phyloP scores from a whole-genome alignment of 2,888 invertebrate species.

The Chrysolina americana region DNA sequence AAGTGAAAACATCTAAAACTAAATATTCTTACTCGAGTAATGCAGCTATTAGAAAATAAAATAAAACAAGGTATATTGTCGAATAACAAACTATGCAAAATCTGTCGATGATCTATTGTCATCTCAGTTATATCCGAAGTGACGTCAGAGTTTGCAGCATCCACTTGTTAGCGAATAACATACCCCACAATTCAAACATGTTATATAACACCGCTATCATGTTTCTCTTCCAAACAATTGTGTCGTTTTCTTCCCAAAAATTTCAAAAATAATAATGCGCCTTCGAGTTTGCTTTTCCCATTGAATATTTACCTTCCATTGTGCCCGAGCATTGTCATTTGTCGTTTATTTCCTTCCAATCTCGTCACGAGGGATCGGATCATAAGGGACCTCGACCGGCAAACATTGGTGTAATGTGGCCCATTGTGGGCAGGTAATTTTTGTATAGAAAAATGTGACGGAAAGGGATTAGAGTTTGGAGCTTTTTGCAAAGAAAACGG shows the following conservation, averaged over 20 bases:
- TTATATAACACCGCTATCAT: conserved; percentile 5
- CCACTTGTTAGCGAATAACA: conserved; percentile 2
- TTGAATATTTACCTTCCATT: conserved; percentile 34
- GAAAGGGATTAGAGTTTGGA: conserved; percentile 19
- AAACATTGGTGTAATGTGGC: conserved; percentile 37
- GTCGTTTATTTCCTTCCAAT: conserved; percentile 37
- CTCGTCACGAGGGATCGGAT: conserved; percentile 12
- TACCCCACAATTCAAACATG: neutral
- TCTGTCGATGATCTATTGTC: neutral
- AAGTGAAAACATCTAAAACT: too few relatives aligned
- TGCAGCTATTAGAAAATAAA: too few relatives aligned
- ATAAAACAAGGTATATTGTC: too few relatives aligned
- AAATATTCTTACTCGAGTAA: too few relatives aligned
- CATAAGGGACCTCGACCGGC: conserved; percentile 22
- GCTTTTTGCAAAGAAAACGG: conserved; percentile 14
- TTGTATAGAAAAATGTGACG: conserved; percentile 11
- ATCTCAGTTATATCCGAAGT: neutral
- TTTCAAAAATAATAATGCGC: conserved; percentile 17
- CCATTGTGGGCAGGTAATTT: conserved; percentile 25
- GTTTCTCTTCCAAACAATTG: conserved; percentile 13
- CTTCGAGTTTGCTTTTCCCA: conserved; percentile 33
- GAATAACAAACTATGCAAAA: neutral
- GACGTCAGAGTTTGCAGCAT: neutral
- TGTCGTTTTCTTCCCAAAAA: conserved; percentile 12
- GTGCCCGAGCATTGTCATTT: conserved; percentile 34